These are phyloP conservation scores for Scaptomyza tumidula DNA, from an alignment of 2,888 invertebrate genomes.

Conservation along the genomic window DNA sequence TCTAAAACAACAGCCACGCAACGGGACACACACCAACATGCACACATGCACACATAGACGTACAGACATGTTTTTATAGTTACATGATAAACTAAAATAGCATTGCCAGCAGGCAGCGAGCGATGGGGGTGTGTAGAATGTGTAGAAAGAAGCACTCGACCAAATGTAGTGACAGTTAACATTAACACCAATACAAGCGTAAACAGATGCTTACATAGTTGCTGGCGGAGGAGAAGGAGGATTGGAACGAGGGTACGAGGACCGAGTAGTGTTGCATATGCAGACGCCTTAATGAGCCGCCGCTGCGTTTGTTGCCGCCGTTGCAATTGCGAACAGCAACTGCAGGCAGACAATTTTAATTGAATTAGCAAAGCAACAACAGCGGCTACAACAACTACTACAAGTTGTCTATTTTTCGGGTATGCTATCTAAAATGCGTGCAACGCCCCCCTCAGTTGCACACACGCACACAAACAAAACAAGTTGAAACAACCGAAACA, in stretches of 20 bases:
- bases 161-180: conserved; percentile 75
- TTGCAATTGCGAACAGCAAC: conserved; percentile 17
- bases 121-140: not conserved
- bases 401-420: conserved; percentile 43
- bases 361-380: conserved; percentile 73
- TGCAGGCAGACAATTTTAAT: conserved; percentile 73
- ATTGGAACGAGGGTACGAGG: no score
- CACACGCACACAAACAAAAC: not conserved
- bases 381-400: conserved; percentile 35
- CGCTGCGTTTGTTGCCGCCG: conserved; percentile 19
- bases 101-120: conserved; percentile 2
- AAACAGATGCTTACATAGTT: conserved; percentile 58
- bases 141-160: conserved; percentile 13
- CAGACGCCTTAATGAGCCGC: conserved; percentile 63
- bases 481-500: conserved; percentile 19
- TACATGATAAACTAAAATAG: conserved; percentile 65
- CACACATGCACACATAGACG: conserved; percentile 19
- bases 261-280: conserved; percentile 50
- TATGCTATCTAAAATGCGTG: conserved; percentile 9
- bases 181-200: conserved; percentile 77
- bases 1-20: conserved; percentile 56
- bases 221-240: no score
- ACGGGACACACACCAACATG: conserved; percentile 32
- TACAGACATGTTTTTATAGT: conserved; percentile 69
- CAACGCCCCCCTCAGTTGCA: conserved; percentile 1